These are phyloP conservation scores for Cercopithecus petaurista DNA, from an alignment of 2,797 vertebrate genomes.

Conservation along the genomic window DNA sequence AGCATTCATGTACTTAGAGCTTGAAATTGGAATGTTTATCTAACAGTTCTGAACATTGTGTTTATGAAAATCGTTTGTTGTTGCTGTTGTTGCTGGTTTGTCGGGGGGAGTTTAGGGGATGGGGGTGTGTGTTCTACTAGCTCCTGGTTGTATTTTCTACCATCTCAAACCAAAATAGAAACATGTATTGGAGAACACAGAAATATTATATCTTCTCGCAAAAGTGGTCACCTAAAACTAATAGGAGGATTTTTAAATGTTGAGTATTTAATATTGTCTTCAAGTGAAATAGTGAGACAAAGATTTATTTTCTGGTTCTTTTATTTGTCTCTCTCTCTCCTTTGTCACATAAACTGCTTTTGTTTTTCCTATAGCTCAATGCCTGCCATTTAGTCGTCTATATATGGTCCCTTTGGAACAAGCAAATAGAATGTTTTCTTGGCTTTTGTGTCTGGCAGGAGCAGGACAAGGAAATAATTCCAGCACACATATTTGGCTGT, in stretches of 20 bases:
- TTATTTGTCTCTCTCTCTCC: neutral
- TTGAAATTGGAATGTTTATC: neutral
- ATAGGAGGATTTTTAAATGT: neutral
- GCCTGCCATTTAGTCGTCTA: neutral
- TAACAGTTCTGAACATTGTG: neutral
- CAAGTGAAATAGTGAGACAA: neutral
- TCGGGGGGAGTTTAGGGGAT: neutral
- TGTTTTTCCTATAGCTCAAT: neutral
- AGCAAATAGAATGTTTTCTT: conserved; percentile 48
- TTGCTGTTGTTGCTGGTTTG: neutral
- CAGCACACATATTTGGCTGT: conserved; percentile 25
- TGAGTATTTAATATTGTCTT: neutral
- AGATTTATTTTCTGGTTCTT: neutral
- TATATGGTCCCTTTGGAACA: neutral
- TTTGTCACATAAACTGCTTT: neutral
- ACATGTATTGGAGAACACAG: neutral
- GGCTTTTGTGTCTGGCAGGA: neutral
- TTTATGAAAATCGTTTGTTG: neutral
- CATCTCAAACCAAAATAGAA: neutral
- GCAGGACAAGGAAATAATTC: conserved; percentile 14
- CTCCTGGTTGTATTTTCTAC: neutral
- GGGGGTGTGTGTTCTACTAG: neutral
- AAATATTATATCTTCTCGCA: neutral
- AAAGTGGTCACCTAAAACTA: neutral
- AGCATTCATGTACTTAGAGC: neutral